phyloP scores from a whole-genome alignment of 2,113 vertebrate genomes.

The Eretmodus cyanostictus region DNA sequence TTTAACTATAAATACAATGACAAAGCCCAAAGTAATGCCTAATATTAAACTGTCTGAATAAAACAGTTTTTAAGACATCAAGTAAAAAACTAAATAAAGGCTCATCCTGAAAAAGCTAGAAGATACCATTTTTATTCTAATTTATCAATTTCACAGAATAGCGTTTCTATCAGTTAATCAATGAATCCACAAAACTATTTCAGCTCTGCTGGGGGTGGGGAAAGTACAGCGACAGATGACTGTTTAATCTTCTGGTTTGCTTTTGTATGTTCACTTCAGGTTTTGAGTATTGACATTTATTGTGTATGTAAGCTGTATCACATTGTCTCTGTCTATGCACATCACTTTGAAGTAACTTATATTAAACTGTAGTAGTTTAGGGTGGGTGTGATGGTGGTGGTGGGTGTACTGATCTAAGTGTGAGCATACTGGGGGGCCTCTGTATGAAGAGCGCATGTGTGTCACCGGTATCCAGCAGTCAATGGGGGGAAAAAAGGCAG shows the following conservation, averaged over 20 bases:
- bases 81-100: neutral
- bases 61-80: neutral
- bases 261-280: neutral
- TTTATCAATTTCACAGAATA: neutral
- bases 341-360: neutral
- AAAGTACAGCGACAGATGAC: neutral
- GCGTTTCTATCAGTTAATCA: neutral
- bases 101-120: neutral
- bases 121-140: neutral
- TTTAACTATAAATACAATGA: neutral
- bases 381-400: neutral
- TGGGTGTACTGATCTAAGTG: neutral
- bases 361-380: neutral
- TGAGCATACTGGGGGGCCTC: slow-evolving; percentile 34
- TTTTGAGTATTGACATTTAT: neutral
- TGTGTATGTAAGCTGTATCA: neutral
- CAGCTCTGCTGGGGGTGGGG: neutral
- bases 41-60: neutral
- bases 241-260: neutral
- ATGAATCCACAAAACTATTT: neutral
- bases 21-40: neutral
- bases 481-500: slow-evolving; percentile 13
- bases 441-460: neutral
- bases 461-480: neutral
- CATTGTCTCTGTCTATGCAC: neutral